Evolutionary conservation across 2,888 invertebrate species (phyloP).

Genomic region (Pristionchus maxplancki): DNA sequence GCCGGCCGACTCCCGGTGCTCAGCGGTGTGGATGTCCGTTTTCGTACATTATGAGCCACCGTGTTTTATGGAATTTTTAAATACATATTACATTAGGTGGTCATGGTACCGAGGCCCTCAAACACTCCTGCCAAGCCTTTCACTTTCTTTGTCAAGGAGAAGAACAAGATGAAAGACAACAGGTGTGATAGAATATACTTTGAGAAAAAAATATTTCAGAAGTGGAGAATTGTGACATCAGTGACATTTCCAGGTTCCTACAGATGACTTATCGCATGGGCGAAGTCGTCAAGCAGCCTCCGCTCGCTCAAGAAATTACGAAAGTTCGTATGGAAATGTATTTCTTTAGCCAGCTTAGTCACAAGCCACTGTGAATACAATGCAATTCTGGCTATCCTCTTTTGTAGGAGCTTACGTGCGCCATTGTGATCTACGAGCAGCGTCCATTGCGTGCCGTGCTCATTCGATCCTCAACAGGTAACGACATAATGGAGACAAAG

Average conservation of each 20-base stretch:
- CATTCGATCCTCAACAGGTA: background rate
- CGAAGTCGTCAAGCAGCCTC: constrained; percentile 42
- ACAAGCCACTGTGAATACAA: too few relatives aligned
- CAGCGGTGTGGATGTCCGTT: background rate
- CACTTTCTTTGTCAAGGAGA: constrained; percentile 12
- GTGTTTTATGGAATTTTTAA: too few relatives aligned
- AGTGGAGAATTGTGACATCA: background rate
- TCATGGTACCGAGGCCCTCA: background rate
- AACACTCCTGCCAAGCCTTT: constrained; percentile 27
- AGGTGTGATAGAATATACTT: background rate
- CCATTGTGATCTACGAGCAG: constrained; percentile 31
- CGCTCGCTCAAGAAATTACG: background rate
- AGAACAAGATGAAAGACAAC: constrained; percentile 18
- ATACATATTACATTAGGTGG: too few relatives aligned
- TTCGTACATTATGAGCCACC: too few relatives aligned
- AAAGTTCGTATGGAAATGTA: background rate
- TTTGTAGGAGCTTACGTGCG: background rate
- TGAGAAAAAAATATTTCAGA: too few relatives aligned
- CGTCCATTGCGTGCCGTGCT: background rate
- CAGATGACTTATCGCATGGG: background rate
- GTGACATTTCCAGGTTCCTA: constrained; percentile 1
- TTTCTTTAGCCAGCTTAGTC: too few relatives aligned
- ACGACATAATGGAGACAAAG: background rate
- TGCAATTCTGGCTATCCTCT: too few relatives aligned
- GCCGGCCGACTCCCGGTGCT: constrained; percentile 5